Evolutionary conservation across 2,888 invertebrate species (phyloP).

Genomic region (Noctua janthe): DNA sequence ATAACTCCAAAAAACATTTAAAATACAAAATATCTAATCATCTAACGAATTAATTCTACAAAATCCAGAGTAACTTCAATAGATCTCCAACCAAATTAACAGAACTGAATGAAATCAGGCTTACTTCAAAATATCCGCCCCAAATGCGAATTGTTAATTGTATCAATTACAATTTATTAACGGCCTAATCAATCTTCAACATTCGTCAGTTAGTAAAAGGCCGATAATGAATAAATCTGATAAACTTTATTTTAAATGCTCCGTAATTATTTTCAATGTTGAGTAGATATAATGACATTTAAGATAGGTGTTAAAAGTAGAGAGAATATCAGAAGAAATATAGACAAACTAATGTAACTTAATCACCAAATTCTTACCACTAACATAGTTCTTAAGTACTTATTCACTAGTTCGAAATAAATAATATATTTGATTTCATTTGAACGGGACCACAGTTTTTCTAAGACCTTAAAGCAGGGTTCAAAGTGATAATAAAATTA

Average conservation of each 20-base stretch:
- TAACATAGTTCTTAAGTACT: too few relatives aligned
- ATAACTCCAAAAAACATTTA: neutral
- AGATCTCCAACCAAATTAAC: slow-evolving; percentile 42
- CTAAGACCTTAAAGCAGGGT: too few relatives aligned
- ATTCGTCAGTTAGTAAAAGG: slow-evolving; percentile 3
- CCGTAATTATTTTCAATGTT: neutral
- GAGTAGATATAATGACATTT: neutral
- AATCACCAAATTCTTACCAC: too few relatives aligned
- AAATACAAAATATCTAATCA: neutral
- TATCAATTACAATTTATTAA: slow-evolving; percentile 47
- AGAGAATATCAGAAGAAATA: neutral
- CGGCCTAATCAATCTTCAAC: slow-evolving; percentile 37
- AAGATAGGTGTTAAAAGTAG: neutral
- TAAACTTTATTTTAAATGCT: neutral
- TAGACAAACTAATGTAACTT: too few relatives aligned
- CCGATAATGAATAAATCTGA: neutral
- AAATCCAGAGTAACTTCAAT: slow-evolving; percentile 6
- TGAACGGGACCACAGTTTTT: too few relatives aligned
- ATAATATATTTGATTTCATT: too few relatives aligned
- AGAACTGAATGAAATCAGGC: slow-evolving; percentile 28
- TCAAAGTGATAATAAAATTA: too few relatives aligned
- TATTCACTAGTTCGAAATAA: too few relatives aligned
- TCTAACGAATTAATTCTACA: neutral
- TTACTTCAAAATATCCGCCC: slow-evolving; percentile 30
- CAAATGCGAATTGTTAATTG: slow-evolving; percentile 48